Evolutionary conservation across 1,140 invertebrate species (phyloP).

Genomic region (Halesus radiatus): DNA sequence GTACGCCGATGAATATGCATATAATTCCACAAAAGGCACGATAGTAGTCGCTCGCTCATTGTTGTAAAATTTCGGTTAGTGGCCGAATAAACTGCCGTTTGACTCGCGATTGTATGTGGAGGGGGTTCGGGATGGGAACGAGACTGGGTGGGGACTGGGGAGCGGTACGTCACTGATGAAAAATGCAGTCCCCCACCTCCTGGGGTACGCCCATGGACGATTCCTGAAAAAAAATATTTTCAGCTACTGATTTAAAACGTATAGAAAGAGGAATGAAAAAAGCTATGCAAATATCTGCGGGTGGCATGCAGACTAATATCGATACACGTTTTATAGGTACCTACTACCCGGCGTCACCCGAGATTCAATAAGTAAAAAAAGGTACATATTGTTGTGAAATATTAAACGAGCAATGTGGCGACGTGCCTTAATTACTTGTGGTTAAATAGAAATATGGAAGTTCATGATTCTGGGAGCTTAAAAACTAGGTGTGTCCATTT

Average conservation of each 20-base stretch:
- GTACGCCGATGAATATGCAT: constrained; percentile 4
- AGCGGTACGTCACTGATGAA: constrained; percentile 38
- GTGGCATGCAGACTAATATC: background rate
- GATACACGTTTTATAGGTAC: background rate
- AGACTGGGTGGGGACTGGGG: background rate
- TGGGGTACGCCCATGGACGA: background rate
- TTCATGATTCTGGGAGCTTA: too few relatives aligned
- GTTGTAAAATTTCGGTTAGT: constrained; percentile 54
- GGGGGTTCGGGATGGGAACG: background rate
- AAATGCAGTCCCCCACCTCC: constrained; percentile 30
- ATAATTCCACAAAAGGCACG: constrained; percentile 18
- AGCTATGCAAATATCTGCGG: background rate
- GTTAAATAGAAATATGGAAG: too few relatives aligned
- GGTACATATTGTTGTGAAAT: too few relatives aligned
- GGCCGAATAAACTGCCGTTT: constrained; percentile 53
- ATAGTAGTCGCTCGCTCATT: constrained; percentile 42
- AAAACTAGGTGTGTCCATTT: too few relatives aligned
- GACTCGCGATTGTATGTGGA: constrained; percentile 47
- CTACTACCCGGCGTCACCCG: too few relatives aligned
- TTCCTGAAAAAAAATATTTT: constrained; percentile 8
- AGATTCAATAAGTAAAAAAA: too few relatives aligned
- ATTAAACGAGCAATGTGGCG: too few relatives aligned
- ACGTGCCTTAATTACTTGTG: too few relatives aligned
- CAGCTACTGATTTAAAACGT: background rate
- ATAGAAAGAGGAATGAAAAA: background rate